phyloP scores from a whole-genome alignment of 2,888 invertebrate species.

The Cosmia pyralina region DNA sequence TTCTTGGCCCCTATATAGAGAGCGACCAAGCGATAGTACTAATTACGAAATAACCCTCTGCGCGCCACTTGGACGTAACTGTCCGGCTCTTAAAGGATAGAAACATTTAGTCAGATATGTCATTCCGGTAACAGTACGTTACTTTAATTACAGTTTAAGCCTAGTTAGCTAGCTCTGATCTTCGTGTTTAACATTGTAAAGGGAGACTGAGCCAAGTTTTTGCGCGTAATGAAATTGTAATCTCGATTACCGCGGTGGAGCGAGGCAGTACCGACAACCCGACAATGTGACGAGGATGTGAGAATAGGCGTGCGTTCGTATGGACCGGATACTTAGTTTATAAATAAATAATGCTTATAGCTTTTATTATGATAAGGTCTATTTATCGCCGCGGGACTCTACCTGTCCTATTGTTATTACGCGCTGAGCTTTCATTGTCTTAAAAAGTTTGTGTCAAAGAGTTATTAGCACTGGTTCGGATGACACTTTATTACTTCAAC shows the following conservation, averaged over 20 bases:
- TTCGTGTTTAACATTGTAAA: conserved; percentile 83
- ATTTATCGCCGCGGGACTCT: conserved; percentile 62
- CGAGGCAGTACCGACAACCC: conserved; percentile 64
- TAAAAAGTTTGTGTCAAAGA: conserved; percentile 21
- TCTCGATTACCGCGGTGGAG: conserved; percentile 67
- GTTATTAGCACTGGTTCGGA: conserved; percentile 15
- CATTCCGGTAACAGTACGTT: conserved; percentile 85
- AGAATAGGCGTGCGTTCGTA: conserved; percentile 64
- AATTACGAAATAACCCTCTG: conserved; percentile 84
- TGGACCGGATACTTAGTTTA: conserved; percentile 80
- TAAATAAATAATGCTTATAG: conserved; percentile 75
- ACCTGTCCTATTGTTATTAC: conserved; percentile 58
- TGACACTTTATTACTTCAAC: conserved; percentile 22
- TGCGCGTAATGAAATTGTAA: conserved; percentile 81
- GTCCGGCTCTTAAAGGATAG: conserved; percentile 85
- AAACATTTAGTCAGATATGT: conserved; percentile 87
- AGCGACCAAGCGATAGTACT: conserved; percentile 74
- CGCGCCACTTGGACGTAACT: conserved; percentile 79
- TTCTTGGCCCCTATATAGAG: conserved; percentile 79
- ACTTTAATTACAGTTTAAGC: conserved; percentile 84
- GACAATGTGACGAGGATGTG: conserved; percentile 68
- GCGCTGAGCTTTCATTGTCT: conserved; percentile 55
- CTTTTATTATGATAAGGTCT: conserved; percentile 70
- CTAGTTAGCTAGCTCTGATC: conserved; percentile 81
- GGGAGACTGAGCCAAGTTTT: conserved; percentile 77